These are phyloP conservation scores for Tethya wilhelma DNA, from an alignment of 37 sponge, comb jelly and placozoan species.

Conservation along the genomic window DNA sequence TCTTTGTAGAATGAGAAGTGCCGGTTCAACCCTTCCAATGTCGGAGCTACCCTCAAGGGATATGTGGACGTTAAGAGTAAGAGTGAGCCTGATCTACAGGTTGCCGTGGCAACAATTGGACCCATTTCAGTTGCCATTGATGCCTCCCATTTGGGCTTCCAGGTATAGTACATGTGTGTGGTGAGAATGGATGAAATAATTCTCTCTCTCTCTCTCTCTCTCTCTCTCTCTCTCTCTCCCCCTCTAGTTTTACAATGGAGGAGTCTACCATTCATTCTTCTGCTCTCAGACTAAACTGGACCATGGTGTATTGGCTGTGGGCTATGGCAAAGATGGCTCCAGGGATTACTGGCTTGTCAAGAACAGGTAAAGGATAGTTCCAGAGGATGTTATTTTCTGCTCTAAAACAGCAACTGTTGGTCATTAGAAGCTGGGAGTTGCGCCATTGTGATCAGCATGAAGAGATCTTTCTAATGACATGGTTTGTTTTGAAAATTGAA, in stretches of 20 bases:
- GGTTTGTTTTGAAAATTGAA: too few species aligned
- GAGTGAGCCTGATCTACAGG: slow-evolving; percentile 68
- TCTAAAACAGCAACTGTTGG: too few species aligned
- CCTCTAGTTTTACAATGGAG: slow-evolving; percentile 47
- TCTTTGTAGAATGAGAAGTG: slow-evolving; percentile 72
- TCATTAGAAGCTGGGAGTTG: too few species aligned
- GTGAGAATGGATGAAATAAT: too few species aligned
- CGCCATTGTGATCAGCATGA: too few species aligned
- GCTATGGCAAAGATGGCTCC: slow-evolving; percentile 33
- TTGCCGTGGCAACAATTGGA: slow-evolving; percentile 81
- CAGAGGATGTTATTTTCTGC: too few species aligned
- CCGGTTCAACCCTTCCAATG: slow-evolving; percentile 53
- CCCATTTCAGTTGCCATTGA: slow-evolving; percentile 95
- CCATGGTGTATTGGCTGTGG: slow-evolving; percentile 56
- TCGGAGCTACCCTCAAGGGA: slow-evolving; percentile 65
- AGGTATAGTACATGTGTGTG: slow-evolving; percentile 12
- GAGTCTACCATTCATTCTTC: slow-evolving; percentile 21
- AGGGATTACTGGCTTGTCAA: slow-evolving; percentile 73
- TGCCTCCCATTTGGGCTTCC: slow-evolving; percentile 81
- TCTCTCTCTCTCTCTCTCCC: slow-evolving; percentile 5
- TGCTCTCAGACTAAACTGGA: slow-evolving; percentile 57
- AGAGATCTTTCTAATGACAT: too few species aligned
- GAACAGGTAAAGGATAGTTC: too few species aligned
- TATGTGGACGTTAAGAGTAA: slow-evolving; percentile 57
- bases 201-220: slow-evolving; percentile 14